Conservation (phyloP, 2,888 invertebrate species). For the Deroplatys truncata region DNA sequence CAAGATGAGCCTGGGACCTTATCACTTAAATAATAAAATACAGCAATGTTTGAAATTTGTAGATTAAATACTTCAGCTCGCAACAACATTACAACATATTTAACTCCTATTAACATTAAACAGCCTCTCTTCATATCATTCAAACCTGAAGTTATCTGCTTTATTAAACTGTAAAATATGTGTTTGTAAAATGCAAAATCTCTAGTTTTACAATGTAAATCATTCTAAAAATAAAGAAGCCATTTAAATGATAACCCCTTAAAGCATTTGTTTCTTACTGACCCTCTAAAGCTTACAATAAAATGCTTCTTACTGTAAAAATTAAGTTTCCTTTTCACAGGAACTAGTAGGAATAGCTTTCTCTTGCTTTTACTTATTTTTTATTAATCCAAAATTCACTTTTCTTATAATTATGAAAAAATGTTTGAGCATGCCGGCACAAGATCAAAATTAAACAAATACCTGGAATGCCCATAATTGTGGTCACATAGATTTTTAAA, state of each 20-base stretch:
- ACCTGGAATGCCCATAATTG: background rate
- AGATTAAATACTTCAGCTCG: background rate
- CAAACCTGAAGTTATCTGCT: background rate
- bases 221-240: slow-evolving; percentile 15
- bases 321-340: background rate
- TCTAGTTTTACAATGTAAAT: slow-evolving; percentile 1
- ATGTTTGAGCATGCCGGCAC: background rate
- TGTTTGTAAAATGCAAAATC: background rate
- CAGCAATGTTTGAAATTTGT: background rate
- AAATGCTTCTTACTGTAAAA: background rate
- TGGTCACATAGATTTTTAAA: background rate
- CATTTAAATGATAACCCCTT: background rate
- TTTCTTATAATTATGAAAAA: background rate
- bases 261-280: background rate
- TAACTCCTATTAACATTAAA: background rate
- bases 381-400: background rate
- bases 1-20: background rate
- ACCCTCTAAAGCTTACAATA: background rate
- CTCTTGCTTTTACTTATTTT: background rate
- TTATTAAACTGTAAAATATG: background rate
- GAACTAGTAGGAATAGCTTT: background rate
- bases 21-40: background rate
- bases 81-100: background rate
- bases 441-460: background rate
- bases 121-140: background rate